Evolutionary conservation across 2,113 vertebrate species (phyloP), one percentile per base, ranked within the genome.

Genomic region (Chrysochloris asiatica): DNA sequence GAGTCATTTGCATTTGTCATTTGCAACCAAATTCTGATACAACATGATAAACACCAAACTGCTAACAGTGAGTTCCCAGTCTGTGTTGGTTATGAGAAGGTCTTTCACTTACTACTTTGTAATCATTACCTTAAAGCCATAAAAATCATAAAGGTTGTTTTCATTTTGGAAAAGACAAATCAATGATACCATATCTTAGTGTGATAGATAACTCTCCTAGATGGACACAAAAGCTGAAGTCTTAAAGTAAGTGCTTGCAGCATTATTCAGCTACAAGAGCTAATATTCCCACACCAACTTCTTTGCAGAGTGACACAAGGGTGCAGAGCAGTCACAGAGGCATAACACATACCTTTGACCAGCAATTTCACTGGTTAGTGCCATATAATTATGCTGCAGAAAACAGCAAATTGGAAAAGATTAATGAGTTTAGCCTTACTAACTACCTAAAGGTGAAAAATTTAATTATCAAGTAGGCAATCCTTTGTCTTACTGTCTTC

Each of bases 171-270:
- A 33, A 79, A 81, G n/a, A 30, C 76, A 77, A 67, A 56, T 69
- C 26, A 80, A 24, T 75, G 47, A 59, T 81, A 19, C 45, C 89
- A 47, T 52, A 73, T 52, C 89, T 96, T 95, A 89, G 79, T 94
- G 61, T 96, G 94, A 88, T 96, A n/a, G n/a, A n/a, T n/a, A n/a
- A 96, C 96, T 97, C 96, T 59, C 94, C 72, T 94, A 97, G 95
- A 95, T 95, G 92, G 93, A 93, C 96, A 16, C 65, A 88, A 96
- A 16, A 82, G 94, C 75, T 77, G 94, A 91, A 67, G 63, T 87
- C 92, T 97, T 97, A 94, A 93, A 95, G 81, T 85, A 96, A 92
- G 96, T 96, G 90, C 86, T 95, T 89, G 92, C 93, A 43, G 48
- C 63, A 61, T 52, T 63, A n/a, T 47, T 92, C 59, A 78, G 76